Percentiles rank a stretch among this genome's conserved stretches.
These are phyloP conservation scores for Clupea harengus DNA, from an alignment of 2,113 vertebrate genomes.

Conservation along the genomic window DNA sequence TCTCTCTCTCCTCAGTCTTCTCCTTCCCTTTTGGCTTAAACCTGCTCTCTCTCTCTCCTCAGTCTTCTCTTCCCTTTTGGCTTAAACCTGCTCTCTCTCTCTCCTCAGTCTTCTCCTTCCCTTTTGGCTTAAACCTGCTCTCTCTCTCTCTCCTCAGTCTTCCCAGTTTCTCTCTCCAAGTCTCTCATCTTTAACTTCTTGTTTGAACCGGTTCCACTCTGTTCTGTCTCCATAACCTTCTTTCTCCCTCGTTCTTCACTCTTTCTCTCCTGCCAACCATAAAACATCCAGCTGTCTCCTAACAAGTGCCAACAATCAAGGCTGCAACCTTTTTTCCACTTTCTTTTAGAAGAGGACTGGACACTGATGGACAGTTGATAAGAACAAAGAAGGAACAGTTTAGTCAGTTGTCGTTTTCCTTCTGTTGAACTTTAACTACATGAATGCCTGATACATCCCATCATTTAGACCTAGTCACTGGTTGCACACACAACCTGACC, in stretches of 20 bases:
- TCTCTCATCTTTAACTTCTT: neutral
- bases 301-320: neutral
- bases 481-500: neutral
- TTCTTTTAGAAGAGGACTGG: neutral
- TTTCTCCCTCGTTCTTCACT: neutral
- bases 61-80: no score
- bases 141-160: neutral
- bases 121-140: neutral
- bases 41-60: no score
- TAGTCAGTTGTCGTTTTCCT: neutral
- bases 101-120: neutral
- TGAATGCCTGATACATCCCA: neutral
- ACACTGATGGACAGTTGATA: neutral
- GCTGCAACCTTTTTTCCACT: neutral
- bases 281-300: neutral
- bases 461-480: neutral
- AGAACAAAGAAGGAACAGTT: neutral
- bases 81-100: no score
- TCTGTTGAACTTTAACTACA: neutral
- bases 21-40: no score
- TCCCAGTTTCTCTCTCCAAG: neutral
- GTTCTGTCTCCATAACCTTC: neutral
- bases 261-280: neutral
- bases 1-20: no score
- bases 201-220: neutral